phyloP scores from a whole-genome alignment of 2,113 vertebrate species.

The Ageneiosus marmoratus region DNA sequence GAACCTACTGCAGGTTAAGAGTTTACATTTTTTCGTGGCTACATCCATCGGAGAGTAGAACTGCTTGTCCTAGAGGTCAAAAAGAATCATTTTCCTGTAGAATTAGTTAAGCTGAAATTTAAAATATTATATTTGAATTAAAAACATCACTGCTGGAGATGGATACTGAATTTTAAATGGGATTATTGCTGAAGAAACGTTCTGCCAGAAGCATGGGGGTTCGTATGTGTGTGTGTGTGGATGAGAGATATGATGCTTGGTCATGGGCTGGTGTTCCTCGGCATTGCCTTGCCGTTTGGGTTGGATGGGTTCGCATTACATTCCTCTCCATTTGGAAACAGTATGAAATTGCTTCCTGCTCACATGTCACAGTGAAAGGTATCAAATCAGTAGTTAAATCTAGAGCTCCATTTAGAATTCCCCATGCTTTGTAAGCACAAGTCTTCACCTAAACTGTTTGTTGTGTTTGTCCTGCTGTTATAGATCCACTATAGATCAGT shows the following conservation, averaged over 20 bases:
- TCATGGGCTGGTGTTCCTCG: neutral
- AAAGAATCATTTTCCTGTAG: neutral
- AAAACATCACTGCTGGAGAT: neutral
- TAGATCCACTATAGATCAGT: neutral
- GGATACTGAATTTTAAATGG: neutral
- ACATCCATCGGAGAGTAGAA: neutral
- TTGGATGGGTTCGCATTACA: neutral
- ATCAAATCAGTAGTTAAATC: neutral
- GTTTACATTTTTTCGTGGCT: neutral
- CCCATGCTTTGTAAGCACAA: neutral
- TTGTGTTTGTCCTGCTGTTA: neutral
- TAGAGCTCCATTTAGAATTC: neutral
- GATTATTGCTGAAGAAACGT: neutral
- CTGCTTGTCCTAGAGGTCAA: neutral
- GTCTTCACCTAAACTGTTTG: neutral
- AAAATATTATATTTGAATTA: too few relatives aligned
- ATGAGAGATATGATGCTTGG: slow-evolving; percentile 7
- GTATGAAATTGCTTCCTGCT: neutral
- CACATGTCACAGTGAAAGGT: neutral
- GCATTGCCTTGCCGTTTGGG: neutral
- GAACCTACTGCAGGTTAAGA: neutral
- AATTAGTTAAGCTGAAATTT: too few relatives aligned
- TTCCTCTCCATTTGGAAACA: neutral
- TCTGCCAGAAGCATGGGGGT: neutral
- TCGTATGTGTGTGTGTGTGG: neutral